Percentiles rank a stretch among this genome's conserved stretches.
These are phyloP conservation scores for Cosmia pyralina DNA, from an alignment of 2,888 invertebrate species.

Conservation along the genomic window DNA sequence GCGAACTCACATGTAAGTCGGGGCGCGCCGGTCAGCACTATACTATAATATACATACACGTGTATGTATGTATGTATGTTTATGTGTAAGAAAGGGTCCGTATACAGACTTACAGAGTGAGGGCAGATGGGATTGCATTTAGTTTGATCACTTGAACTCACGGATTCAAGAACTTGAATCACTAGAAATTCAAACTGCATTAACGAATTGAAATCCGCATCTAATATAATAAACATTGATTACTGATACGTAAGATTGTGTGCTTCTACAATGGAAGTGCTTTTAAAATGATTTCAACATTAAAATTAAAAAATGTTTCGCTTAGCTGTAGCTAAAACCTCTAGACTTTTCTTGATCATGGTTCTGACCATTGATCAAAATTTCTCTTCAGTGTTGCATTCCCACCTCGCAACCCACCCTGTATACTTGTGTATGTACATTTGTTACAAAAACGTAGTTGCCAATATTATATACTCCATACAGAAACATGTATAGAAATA, in stretches of 20 bases:
- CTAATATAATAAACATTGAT: not conserved
- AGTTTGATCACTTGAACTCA: not conserved
- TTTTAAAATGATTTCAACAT: not conserved
- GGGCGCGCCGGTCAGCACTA: conserved; percentile 34
- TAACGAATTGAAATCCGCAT: not conserved
- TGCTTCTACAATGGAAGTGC: no score
- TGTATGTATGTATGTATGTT: not conserved
- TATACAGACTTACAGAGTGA: not conserved
- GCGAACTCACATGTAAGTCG: conserved; percentile 42
- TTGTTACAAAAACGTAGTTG: conserved; percentile 9
- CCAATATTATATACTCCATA: not conserved
- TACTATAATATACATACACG: not conserved
- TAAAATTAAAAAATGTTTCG: not conserved
- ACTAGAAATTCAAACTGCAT: not conserved
- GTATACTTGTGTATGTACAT: no score
- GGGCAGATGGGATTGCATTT: not conserved
- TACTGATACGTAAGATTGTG: not conserved
- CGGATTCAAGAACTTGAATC: not conserved
- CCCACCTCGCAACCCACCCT: not conserved
- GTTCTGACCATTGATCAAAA: conserved; percentile 15
- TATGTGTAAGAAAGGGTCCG: no score
- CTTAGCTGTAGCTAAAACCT: not conserved
- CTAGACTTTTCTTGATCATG: not conserved
- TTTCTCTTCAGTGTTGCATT: not conserved
- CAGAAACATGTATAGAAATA: not conserved